These are phyloP conservation scores for Drosophila putrida DNA, from an alignment of 2,888 invertebrate genomes.

Conservation along the genomic window DNA sequence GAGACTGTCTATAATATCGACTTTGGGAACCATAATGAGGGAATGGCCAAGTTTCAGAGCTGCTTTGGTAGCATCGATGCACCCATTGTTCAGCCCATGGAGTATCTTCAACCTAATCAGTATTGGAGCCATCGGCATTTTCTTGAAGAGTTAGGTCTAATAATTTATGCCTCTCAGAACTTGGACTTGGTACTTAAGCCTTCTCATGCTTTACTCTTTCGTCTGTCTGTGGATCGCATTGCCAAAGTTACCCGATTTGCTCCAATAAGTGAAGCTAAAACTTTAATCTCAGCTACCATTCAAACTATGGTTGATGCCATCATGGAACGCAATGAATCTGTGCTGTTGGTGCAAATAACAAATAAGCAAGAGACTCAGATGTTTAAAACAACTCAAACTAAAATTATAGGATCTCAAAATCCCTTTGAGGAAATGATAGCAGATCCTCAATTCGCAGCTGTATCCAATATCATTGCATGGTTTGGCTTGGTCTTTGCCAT, in stretches of 20 bases:
- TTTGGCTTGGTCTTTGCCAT: constrained; percentile 91
- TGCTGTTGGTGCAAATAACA: constrained; percentile 86
- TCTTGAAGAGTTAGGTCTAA: constrained; percentile 67
- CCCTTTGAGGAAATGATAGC: constrained; percentile 87
- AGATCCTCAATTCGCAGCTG: constrained; percentile 90
- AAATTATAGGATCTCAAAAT: constrained; percentile 42
- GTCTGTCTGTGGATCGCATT: constrained; percentile 68
- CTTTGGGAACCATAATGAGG: constrained; percentile 87
- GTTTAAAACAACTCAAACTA: constrained; percentile 46
- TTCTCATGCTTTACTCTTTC: constrained; percentile 64
- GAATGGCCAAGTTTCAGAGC: constrained; percentile 80
- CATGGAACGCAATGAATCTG: constrained; percentile 85
- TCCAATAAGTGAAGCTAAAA: constrained; percentile 72
- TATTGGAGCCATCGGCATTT: constrained; percentile 76
- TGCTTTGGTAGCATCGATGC: constrained; percentile 60
- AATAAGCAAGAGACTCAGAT: constrained; percentile 51
- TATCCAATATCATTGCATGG: constrained; percentile 95
- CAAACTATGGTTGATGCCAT: constrained; percentile 87
- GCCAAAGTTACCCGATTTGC: constrained; percentile 61
- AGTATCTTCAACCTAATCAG: constrained; percentile 66
- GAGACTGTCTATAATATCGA: constrained; percentile 88
- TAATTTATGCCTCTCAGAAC: constrained; percentile 60
- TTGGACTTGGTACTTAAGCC: constrained; percentile 44
- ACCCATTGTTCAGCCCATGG: constrained; percentile 43
- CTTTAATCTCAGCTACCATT: constrained; percentile 82